Evolutionary conservation across 2,888 invertebrate species (phyloP), one percentile per base, ranked within the genome.

Genomic region (Ectropis crepuscularia): DNA sequence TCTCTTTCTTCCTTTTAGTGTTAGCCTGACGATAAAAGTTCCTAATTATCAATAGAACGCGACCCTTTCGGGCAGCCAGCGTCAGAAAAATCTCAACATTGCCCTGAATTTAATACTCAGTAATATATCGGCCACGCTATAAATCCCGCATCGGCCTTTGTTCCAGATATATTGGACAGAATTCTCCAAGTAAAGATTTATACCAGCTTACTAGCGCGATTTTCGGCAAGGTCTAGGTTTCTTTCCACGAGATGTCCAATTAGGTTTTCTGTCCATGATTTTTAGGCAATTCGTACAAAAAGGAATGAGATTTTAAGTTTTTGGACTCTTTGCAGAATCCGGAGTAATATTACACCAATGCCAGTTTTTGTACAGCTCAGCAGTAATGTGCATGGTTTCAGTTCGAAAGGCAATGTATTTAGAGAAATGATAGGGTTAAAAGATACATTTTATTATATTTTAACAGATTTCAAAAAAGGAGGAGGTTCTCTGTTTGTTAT

Each of bases 171-270:
- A 61, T 55, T 61, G 55, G 55, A 61, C 28, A 12, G 54, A 16
- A 45, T 55, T 55, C 42, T 61, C 50, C 61, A 50, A 50, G 41
- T 50, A 55, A 54, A 55, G 54, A 61, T 61, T 61, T 61, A 61
- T 53, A 36, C 37, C 5, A 37, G 28, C 36, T 37, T 43, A 51
- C 41, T 51, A 9, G n/a, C n/a, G 6, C 10, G 41, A 2, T 10
- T 42, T 42, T 41, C 8, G n/a, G n/a, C 10, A 41, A n/a, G 16
- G 9, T 51, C 39, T 41, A 41, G 51, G 5, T 42, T 38, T 38
- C 50, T 51, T 7, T 38, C 50, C 28, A 28, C 51, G 10, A 43
- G 6, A n/a, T 9, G 53, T 53, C 53, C 43, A 53, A 53, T 53
- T 45, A 53, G 43, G 36, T 45, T 43, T 11, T 42, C 37, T 53